phyloP scores from a whole-genome alignment of 2,888 invertebrate genomes.

The Macrosoma leucophasiata region DNA sequence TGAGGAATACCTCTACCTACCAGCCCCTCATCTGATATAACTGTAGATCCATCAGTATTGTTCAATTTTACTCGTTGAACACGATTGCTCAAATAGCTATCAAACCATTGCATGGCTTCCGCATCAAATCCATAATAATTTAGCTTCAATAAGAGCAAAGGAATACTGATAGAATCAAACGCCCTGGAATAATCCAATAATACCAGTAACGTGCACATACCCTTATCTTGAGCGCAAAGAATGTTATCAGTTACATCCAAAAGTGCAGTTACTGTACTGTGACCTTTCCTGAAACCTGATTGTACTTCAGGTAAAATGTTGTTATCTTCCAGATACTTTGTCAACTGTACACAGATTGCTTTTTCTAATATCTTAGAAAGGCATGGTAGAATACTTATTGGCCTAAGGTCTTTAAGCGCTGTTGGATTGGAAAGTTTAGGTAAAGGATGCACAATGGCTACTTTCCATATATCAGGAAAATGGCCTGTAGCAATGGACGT shows the following conservation, averaged over 20 bases:
- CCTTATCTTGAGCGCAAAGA: constrained; percentile 1
- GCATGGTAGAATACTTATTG: no score
- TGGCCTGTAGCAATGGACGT: no score
- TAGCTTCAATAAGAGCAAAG: background rate
- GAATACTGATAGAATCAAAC: background rate
- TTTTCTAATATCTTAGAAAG: no score
- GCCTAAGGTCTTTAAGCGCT: no score
- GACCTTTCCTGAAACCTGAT: constrained; percentile 5
- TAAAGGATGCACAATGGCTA: no score
- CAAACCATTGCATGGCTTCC: background rate
- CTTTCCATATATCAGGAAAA: no score
- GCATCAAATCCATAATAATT: constrained; percentile 2
- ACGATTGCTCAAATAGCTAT: background rate
- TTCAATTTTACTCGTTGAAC: background rate
- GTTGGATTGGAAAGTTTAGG: no score
- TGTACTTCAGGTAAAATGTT: no score
- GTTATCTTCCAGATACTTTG: no score
- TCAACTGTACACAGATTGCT: no score
- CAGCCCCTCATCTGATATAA: background rate
- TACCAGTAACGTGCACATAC: background rate
- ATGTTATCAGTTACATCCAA: constrained; percentile 1
- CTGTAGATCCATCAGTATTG: background rate
- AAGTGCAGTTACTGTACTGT: constrained; percentile 1
- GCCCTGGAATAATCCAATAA: background rate
- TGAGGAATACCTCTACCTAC: constrained; percentile 1